Conservation (phyloP, 2,888 invertebrate species). For the Gari tellinella region DNA sequence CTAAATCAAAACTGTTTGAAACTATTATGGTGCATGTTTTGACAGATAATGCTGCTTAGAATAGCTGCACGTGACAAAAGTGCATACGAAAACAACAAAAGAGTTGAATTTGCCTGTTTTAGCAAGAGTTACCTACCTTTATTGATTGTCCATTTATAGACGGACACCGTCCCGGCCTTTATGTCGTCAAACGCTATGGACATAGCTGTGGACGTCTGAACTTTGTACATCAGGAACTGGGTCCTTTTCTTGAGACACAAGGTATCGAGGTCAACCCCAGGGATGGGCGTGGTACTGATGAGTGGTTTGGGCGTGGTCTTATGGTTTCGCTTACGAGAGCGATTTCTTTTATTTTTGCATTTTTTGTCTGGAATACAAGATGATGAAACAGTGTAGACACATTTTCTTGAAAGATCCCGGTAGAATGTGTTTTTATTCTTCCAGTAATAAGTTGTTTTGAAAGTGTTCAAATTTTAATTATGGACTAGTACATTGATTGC, state of each 20-base stretch:
- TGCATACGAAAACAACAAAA: no score
- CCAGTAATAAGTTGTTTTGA: no score
- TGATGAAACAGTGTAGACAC: no score
- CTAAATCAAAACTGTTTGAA: no score
- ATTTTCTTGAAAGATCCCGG: no score
- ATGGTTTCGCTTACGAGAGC: neutral
- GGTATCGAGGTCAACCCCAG: constrained; percentile 47
- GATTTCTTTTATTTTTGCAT: constrained; percentile 5
- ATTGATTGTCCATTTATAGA: constrained; percentile 64
- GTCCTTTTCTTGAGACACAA: constrained; percentile 48
- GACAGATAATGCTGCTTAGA: no score
- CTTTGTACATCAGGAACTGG: constrained; percentile 54
- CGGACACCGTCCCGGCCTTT: constrained; percentile 58
- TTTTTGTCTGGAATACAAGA: constrained; percentile 6
- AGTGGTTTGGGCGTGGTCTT: neutral
- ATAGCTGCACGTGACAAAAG: no score
- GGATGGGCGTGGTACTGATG: constrained; percentile 10
- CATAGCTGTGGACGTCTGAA: constrained; percentile 41
- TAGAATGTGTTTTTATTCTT: no score
- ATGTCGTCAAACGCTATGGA: constrained; percentile 70
- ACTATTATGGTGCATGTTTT: no score
- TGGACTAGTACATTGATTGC: no score
- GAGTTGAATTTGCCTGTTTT: no score
- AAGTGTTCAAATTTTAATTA: no score
- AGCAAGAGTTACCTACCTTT: constrained; percentile 54